Evolutionary conservation across 2,888 invertebrate species (phyloP).

Genomic region (Aradus depressus): DNA sequence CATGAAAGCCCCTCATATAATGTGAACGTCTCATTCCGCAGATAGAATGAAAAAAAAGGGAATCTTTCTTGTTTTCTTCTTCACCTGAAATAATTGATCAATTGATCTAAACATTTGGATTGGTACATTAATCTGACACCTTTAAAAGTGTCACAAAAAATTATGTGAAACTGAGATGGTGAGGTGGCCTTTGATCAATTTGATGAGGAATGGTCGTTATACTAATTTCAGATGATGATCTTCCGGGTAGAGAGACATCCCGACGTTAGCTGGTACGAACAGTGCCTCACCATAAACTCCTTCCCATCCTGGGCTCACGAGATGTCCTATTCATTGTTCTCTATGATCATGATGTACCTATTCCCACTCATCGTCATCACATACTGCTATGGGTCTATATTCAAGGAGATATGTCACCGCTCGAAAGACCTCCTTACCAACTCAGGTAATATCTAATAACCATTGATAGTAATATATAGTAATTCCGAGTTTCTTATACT

Average conservation of each 20-base stretch:
- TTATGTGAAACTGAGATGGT: too few relatives aligned
- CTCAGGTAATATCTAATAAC: slow-evolving; percentile 39
- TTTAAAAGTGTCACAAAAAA: too few relatives aligned
- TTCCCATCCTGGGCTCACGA: slow-evolving; percentile 61
- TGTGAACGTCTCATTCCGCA: too few relatives aligned
- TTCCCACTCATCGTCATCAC: slow-evolving; percentile 74
- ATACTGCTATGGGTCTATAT: slow-evolving; percentile 78
- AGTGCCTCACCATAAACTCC: slow-evolving; percentile 80
- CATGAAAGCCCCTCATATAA: too few relatives aligned
- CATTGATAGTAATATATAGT: neutral
- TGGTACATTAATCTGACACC: too few relatives aligned
- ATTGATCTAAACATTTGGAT: too few relatives aligned
- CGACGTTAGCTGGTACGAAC: slow-evolving; percentile 67
- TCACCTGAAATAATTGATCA: too few relatives aligned
- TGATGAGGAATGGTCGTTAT: too few relatives aligned
- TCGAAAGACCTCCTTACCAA: slow-evolving; percentile 46
- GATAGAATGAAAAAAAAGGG: too few relatives aligned
- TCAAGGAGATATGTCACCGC: slow-evolving; percentile 69
- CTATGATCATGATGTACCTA: slow-evolving; percentile 78
- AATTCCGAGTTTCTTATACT: neutral
- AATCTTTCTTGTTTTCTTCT: too few relatives aligned
- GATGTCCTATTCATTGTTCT: slow-evolving; percentile 67
- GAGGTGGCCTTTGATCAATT: too few relatives aligned
- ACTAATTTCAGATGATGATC: slow-evolving; percentile 53
- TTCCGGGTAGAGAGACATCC: slow-evolving; percentile 84